Evolutionary conservation across 1,140 invertebrate species (phyloP).

Genomic region (Teleopsis dalmanni): DNA sequence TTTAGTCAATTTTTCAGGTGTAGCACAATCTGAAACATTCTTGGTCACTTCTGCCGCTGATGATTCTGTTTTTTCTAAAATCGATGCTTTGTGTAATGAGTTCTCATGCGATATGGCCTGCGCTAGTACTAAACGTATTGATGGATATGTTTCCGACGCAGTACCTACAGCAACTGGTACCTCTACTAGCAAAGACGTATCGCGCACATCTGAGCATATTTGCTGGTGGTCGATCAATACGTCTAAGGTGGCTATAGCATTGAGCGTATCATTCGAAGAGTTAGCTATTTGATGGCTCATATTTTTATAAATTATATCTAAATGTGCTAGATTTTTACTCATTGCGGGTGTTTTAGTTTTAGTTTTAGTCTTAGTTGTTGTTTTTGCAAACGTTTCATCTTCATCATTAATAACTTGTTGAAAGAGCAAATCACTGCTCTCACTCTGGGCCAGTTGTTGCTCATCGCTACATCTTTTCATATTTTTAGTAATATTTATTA

Average conservation of each 20-base stretch:
- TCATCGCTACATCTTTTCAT: conserved; percentile 6
- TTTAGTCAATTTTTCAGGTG: not conserved
- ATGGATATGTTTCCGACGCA: not conserved
- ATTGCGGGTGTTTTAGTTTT: not conserved
- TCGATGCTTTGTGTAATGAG: not conserved
- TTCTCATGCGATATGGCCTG: too few relatives aligned
- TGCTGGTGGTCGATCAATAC: not conserved
- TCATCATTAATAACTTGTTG: not conserved
- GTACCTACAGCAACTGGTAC: conserved; percentile 19
- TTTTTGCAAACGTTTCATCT: not conserved
- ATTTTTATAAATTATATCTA: conserved; percentile 3
- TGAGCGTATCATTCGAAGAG: too few relatives aligned
- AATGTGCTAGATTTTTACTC: conserved; percentile 4
- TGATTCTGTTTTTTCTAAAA: conserved; percentile 8
- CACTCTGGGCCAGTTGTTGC: not conserved
- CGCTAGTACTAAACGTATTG: not conserved
- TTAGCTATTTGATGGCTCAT: too few relatives aligned
- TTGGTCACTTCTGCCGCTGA: conserved; percentile 9
- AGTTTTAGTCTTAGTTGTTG: not conserved
- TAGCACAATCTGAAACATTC: not conserved
- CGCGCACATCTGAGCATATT: conserved; percentile 34
- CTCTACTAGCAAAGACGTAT: conserved; percentile 29
- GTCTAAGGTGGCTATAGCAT: too few relatives aligned
- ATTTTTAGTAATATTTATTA: conserved; percentile 5
- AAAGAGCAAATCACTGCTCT: not conserved